Base-by-base conservation (phyloP, 2,113 vertebrate genomes). In the Zosterops borbonicus region DNA sequence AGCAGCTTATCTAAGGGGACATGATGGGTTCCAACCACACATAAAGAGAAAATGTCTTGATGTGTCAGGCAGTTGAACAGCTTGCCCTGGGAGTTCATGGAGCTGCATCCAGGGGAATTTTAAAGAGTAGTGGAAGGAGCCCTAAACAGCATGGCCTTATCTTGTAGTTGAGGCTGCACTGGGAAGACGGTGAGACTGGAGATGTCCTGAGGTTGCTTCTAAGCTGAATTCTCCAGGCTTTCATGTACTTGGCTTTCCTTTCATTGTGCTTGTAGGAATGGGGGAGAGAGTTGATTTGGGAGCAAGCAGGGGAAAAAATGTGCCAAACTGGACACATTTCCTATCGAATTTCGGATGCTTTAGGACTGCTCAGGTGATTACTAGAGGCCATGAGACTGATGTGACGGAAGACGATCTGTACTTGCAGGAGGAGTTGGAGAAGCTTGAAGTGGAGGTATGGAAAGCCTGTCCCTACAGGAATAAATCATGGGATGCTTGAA, bases 351-450 rank as follows among this genome's bases (percentile, higher is more conserved):
- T 88, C 85, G 10, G 15, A 65, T 75, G 19, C 31, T 11, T 49
- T 63, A 99, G 99, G 92, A 87, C 12, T 41, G 50, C 98, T 9
- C 98, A 9, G 59, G 19, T 0, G 1, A 24, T 41, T 50, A n/a
- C 35, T 42, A 50, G 35, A 60, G 50, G 37, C 35, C 14, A 19
- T 1, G 5, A 42, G 7, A 24, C 44, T 42, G 44, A 50, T 29
- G 14, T 42, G 20, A 15, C 70, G 22, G 12, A 82, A 70, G 65
- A 60, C 5, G 70, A 50, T 9, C 46, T 31, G 46, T 1, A 1
- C 31, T 13, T 71, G 37, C 31, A 52, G 3, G 12, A 82, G 6
- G 9, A 52, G 37, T 4, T 71, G 31, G 46, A 62, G 25, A 52
- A 4, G 15, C 5, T 35, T 62, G 8, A 62, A 52, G 6, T 2